Conservation (phyloP, 2,113 vertebrate genomes). For the Vombatus ursinus region DNA sequence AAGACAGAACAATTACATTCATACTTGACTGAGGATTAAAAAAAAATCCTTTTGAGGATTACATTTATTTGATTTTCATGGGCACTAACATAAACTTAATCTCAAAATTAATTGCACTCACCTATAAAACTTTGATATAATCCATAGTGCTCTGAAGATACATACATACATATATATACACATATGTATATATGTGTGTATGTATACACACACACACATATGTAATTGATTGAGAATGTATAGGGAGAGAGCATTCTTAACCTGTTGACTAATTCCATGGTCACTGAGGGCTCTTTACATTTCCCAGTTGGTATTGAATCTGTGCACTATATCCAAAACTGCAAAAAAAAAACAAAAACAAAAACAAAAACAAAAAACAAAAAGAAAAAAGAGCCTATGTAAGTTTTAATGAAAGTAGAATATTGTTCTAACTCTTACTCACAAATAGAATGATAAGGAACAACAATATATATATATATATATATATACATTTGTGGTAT, state of each 20-base stretch:
- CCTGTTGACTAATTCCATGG: neutral
- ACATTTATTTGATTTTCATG: slow-evolving; percentile 8
- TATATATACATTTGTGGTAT: no score
- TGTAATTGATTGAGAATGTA: no score
- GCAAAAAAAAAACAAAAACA: neutral
- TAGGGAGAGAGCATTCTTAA: neutral
- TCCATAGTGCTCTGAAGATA: neutral
- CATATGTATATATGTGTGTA: neutral
- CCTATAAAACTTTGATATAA: neutral
- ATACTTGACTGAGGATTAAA: neutral
- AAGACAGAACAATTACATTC: neutral
- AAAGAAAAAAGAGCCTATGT: neutral
- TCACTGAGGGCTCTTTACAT: neutral
- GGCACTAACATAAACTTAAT: slow-evolving; percentile 12
- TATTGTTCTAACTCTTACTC: neutral
- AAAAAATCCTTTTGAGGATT: neutral
- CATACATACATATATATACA: neutral
- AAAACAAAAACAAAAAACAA: neutral
- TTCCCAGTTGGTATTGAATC: slow-evolving; percentile 28
- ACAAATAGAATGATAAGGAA: slow-evolving; percentile 29
- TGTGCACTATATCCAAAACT: slow-evolving; percentile 15
- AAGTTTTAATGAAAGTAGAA: slow-evolving; percentile 51
- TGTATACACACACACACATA: neutral
- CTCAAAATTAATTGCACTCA: slow-evolving; percentile 22
- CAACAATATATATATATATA: no score